These are phyloP conservation scores for Ciconia maguari DNA, from an alignment of 2,113 vertebrate genomes.

Conservation along the genomic window DNA sequence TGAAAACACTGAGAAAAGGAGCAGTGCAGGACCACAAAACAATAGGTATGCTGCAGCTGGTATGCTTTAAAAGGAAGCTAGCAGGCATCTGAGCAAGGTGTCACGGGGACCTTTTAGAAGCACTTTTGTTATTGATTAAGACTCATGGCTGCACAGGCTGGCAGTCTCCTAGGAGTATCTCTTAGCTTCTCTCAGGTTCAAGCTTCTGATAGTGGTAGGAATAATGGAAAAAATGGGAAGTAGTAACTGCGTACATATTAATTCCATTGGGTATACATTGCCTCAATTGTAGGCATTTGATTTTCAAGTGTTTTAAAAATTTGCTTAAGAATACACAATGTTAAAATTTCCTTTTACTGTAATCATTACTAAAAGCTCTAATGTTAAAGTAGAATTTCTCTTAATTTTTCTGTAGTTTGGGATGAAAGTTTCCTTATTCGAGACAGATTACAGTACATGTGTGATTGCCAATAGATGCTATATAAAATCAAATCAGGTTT, in stretches of 20 bases:
- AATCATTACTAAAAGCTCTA: not conserved
- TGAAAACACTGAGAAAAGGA: not conserved
- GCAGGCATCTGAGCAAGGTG: not conserved
- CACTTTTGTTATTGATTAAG: not conserved
- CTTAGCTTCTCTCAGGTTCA: not conserved
- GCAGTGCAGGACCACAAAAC: not conserved
- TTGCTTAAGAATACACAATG: not conserved
- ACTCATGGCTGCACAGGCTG: not conserved
- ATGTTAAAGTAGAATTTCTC: not conserved
- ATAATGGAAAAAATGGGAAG: not conserved
- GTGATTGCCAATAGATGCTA: not conserved
- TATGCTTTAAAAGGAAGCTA: not conserved
- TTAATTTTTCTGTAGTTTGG: not conserved
- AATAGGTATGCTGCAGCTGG: not conserved
- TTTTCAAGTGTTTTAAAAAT: not conserved
- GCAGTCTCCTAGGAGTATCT: not conserved
- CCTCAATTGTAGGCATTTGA: not conserved
- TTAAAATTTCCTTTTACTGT: not conserved
- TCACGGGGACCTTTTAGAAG: not conserved
- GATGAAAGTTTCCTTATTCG: not conserved
- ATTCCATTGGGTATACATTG: not conserved
- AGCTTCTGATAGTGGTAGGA: not conserved
- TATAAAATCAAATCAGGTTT: not conserved
- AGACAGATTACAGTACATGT: not conserved
- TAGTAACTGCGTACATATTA: not conserved